phyloP scores from a whole-genome alignment of 2,113 vertebrate species.

The Miniopterus natalensis region DNA sequence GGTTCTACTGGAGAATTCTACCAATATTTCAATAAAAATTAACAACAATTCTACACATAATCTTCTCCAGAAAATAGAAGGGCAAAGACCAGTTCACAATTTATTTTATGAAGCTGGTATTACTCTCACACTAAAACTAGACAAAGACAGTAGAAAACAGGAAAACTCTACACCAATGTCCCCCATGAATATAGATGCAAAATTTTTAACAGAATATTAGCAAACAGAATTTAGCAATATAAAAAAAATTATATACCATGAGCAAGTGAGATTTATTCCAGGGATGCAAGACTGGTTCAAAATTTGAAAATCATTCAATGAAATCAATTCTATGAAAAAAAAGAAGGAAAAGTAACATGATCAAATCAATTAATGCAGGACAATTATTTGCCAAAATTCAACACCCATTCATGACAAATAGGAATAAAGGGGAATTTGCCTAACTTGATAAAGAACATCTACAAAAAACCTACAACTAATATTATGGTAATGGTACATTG shows the following conservation, averaged over 20 bases:
- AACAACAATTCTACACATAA: neutral
- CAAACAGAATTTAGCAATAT: neutral
- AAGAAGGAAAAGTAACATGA: neutral
- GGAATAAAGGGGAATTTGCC: neutral
- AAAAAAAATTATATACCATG: neutral
- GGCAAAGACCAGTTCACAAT: neutral
- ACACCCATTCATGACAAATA: neutral
- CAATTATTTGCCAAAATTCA: neutral
- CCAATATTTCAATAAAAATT: neutral
- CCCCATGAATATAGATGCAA: neutral
- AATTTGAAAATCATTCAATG: neutral
- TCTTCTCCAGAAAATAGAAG: neutral
- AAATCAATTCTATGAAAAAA: neutral
- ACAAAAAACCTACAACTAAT: neutral
- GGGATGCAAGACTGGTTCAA: neutral
- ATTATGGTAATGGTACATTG: neutral
- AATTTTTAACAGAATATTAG: neutral
- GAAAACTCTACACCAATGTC: neutral
- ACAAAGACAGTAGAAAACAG: neutral
- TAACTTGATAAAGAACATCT: neutral
- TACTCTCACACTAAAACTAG: neutral
- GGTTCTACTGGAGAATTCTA: neutral
- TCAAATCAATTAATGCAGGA: neutral
- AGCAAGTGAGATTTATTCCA: neutral
- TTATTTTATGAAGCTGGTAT: constrained; percentile 11